These are phyloP conservation scores for Cancer borealis DNA, from an alignment of 2,888 invertebrate genomes.

Conservation along the genomic window DNA sequence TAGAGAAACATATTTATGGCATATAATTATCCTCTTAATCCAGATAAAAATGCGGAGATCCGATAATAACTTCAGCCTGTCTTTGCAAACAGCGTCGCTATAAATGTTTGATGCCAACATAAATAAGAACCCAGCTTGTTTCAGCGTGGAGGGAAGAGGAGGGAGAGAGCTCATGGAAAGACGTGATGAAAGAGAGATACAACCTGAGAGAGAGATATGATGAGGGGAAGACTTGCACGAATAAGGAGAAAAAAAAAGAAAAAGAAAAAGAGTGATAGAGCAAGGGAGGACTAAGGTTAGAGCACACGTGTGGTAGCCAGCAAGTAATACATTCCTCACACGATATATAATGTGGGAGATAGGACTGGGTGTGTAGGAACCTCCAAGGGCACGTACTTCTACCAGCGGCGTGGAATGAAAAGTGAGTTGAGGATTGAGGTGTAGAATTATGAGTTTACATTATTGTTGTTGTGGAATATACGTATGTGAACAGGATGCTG, in stretches of 20 bases:
- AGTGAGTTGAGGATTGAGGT: not conserved
- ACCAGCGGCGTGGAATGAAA: not conserved
- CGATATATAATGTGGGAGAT: not conserved
- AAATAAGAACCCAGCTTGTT: not conserved
- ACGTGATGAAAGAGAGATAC: not conserved
- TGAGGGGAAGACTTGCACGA: not conserved
- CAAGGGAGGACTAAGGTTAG: not conserved
- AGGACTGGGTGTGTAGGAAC: not conserved
- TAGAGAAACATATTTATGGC: not conserved
- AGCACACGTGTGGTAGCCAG: not conserved
- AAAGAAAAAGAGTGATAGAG: not conserved
- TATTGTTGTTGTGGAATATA: constrained; percentile 21
- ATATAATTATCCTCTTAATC: not conserved
- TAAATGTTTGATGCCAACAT: not conserved
- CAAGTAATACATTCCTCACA: not conserved
- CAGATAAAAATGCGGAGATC: not conserved
- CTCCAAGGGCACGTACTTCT: not conserved
- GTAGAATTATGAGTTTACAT: constrained; percentile 21
- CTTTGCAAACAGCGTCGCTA: constrained; percentile 8
- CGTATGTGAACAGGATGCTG: constrained; percentile 22
- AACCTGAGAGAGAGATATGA: no score
- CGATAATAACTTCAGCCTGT: not conserved
- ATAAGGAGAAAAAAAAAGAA: not conserved
- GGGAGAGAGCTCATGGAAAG: not conserved
- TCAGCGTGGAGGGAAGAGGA: not conserved